Base-by-base conservation (phyloP, 2,888 invertebrate species). In the Lithophane leautieri region DNA sequence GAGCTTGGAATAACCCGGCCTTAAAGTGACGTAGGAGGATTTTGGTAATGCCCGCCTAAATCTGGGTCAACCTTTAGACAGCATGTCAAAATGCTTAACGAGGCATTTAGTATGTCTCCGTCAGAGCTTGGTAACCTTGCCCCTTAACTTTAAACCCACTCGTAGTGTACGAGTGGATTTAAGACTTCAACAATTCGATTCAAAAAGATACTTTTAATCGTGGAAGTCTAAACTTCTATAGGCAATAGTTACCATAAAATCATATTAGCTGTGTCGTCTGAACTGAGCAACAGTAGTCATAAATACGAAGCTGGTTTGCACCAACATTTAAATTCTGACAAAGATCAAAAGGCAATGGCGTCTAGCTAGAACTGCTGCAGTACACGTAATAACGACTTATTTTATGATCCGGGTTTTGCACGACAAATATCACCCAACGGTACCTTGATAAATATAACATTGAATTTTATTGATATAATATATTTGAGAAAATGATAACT, bases 271-370 rank as follows among this genome's bases (percentile, higher is more conserved):
- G 42, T 19, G 52, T 47, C 25, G 40, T 62, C 60, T 52, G n/a
- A 60, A 54, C 66, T 44, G 54, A 40, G 28, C 16, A 25, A 28
- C 28, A 52, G 25, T 67, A 50, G 9, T 50, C 22, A 68, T 74
- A 67, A 67, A 73, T 75, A 67, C 9, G 47, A 25, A 61, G 25
- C 16, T 16, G 73, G 60, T 47, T 76, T 66, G 14, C 60, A 65
- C 63, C 19, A 72, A 42, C 58, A 61, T 76, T 73, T 61, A 67
- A 73, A 61, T 67, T 40, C 44, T 66, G 66, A 54, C 61, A 44
- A 60, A 76, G n/a, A 58, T 69, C 47, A 58, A 50, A 34, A 66
- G 44, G 44, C 42, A 66, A 44, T 65, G 60, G 73, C 40, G 25
- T 74, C 54, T 61, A 28, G 22, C 54, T 61, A 28, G 22, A 63